phyloP scores from a whole-genome alignment of 2,797 vertebrate genomes.

The Poecilia velifera region DNA sequence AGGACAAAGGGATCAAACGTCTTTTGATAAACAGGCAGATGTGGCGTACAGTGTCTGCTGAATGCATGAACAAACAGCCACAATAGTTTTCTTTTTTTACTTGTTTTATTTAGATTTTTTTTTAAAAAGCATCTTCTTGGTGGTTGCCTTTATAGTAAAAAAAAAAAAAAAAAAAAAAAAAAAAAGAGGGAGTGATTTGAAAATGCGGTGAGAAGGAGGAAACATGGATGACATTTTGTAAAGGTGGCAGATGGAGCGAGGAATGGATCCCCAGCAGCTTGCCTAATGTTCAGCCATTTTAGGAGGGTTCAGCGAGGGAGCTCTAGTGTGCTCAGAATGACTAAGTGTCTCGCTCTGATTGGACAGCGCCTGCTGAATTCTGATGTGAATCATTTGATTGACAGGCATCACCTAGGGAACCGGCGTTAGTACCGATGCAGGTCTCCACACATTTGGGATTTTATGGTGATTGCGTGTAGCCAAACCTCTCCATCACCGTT shows the following conservation, averaged over 20 bases:
- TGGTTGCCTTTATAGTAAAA: constrained; percentile 14
- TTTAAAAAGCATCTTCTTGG: constrained; percentile 20
- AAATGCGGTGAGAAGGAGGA: constrained; percentile 41
- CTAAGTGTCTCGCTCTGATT: constrained; percentile 75
- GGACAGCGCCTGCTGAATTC: constrained; percentile 75
- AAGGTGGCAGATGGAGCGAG: constrained; percentile 75
- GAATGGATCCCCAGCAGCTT: constrained; percentile 70
- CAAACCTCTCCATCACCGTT: constrained; percentile 21
- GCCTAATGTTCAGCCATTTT: constrained; percentile 80
- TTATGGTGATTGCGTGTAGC: constrained; percentile 39
- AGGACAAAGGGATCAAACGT: constrained; percentile 34
- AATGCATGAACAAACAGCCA: constrained; percentile 35
- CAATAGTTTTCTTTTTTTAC: background rate
- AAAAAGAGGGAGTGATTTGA: constrained; percentile 29
- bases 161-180: constrained; percentile 19
- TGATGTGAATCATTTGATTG: constrained; percentile 77
- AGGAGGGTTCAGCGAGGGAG: constrained; percentile 76
- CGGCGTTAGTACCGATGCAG: constrained; percentile 47
- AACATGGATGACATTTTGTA: constrained; percentile 74
- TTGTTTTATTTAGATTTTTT: constrained; percentile 21
- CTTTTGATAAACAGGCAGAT: constrained; percentile 34
- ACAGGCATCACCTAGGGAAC: constrained; percentile 77
- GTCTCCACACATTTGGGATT: constrained; percentile 46
- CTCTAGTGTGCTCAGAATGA: constrained; percentile 78
- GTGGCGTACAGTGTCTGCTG: constrained; percentile 18